Percentiles rank a stretch among this genome's conserved stretches.
Evolutionary conservation across 2,888 invertebrate genomes (phyloP).

Genomic region (Calameuta idolon): DNA sequence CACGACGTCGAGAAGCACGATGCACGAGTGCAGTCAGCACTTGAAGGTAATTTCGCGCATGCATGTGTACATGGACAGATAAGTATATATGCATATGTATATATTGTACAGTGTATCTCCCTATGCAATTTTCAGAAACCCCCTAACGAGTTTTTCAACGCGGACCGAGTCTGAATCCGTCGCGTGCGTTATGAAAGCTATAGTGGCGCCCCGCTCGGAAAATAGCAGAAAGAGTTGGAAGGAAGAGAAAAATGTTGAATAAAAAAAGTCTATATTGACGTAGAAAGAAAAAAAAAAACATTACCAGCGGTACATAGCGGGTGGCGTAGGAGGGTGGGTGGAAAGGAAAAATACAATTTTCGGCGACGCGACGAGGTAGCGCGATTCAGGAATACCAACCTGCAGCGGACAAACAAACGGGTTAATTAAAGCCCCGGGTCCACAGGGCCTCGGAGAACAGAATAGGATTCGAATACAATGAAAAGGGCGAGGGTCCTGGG

Average conservation of each 20-base stretch:
- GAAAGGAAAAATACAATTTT: conserved; percentile 9
- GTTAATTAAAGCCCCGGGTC: conserved; percentile 43
- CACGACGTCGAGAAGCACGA: background rate
- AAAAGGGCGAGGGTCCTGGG: conserved; percentile 23
- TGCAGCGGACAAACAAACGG: conserved; percentile 44
- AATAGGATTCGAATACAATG: conserved; percentile 25
- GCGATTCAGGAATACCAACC: conserved; percentile 30
- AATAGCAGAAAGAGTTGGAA: background rate
- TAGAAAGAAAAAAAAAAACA: background rate
- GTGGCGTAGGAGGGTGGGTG: background rate
- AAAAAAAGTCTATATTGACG: background rate
- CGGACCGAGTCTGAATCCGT: background rate
- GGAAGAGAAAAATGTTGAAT: background rate
- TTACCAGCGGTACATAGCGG: background rate
- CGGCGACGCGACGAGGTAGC: background rate
- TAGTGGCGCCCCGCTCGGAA: background rate
- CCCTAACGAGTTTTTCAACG: conserved; percentile 47
- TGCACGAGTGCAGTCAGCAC: background rate
- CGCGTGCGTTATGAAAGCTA: background rate
- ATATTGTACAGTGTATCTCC: conserved; percentile 41
- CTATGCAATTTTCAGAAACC: conserved; percentile 46
- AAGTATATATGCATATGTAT: background rate
- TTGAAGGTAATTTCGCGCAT: background rate
- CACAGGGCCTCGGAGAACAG: conserved; percentile 17
- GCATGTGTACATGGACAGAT: background rate